Base-by-base conservation (phyloP, 2,113 vertebrate species). In the Elgaria multicarinata region DNA sequence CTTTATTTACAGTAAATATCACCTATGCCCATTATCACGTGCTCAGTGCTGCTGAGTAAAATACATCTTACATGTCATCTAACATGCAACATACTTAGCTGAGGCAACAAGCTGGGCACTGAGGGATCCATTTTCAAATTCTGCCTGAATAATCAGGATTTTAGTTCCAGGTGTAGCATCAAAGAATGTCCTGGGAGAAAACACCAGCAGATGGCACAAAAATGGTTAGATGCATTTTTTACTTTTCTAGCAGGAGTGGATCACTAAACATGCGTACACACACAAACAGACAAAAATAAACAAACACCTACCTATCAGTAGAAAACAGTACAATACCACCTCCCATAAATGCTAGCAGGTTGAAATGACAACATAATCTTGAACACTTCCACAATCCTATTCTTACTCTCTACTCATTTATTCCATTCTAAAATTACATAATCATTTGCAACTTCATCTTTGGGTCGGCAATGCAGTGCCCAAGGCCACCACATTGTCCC, bases 81-180 rank as follows among this genome's bases (percentile, higher is more conserved):
- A 66, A 24, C n/a, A 42, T 18, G 4, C 3, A 80, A 95, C 98
- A 81, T 97, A 99, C 99, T 97, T 99, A 90, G 99, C 99, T 79
- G 99, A 99, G 74, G 98, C 98, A 1, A 98, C 92, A 33, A 99
- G 98, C 96, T 99, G 98, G 20, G 97, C 96, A 64, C 98, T 98
- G 24, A 96, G 97, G 39, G 95, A 95, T 3, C 95, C 97, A 72
- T 98, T 98, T 82, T 98, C 97, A 92, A 98, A 99, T 93, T 99
- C 98, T 18, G 97, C 97, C 95, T 99, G 99, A 96, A 99, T 97
- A 90, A 99, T 97, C 10, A 99, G 98, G 89, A 98, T 94, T 95
- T 97, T 98, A 93, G 95, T 96, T 64, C 94, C 92, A 39, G 94
- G 78, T 4, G 90, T 39, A 9, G 31, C 78, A 53, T 85, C 85